Evolutionary conservation across 2,888 invertebrate species (phyloP).

Genomic region (Torymus texanus): DNA sequence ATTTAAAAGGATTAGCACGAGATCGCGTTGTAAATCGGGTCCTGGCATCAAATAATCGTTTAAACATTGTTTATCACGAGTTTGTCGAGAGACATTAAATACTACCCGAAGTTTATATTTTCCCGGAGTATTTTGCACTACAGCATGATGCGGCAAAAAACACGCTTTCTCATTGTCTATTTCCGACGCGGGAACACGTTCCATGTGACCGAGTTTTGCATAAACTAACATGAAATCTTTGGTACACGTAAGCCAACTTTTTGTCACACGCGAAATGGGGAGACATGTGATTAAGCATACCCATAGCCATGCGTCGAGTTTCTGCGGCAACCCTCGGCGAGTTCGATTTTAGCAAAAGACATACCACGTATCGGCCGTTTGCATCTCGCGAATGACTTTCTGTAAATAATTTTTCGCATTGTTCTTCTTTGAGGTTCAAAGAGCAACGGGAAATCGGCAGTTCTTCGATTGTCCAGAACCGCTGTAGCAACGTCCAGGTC

Average conservation of each 20-base stretch:
- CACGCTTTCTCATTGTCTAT: slow-evolving; percentile 11
- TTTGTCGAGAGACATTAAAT: slow-evolving; percentile 41
- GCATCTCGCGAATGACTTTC: slow-evolving; percentile 4
- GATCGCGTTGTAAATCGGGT: slow-evolving; percentile 38
- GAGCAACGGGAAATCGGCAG: background rate
- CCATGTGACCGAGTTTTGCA: slow-evolving; percentile 49
- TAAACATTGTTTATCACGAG: slow-evolving; percentile 2
- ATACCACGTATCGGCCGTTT: slow-evolving; percentile 28
- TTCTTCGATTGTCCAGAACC: slow-evolving; percentile 5
- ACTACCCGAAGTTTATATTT: slow-evolving; percentile 24
- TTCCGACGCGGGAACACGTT: background rate
- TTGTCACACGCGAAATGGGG: background rate
- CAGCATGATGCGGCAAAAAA: slow-evolving; percentile 47
- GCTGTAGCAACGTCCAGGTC: background rate
- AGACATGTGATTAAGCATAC: background rate
- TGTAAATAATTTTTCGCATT: slow-evolving; percentile 20
- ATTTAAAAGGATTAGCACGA: slow-evolving; percentile 38
- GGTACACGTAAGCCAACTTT: slow-evolving; percentile 2
- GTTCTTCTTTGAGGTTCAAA: slow-evolving; percentile 24
- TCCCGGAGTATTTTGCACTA: background rate
- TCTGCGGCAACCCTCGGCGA: slow-evolving; percentile 5
- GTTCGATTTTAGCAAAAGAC: slow-evolving; percentile 13
- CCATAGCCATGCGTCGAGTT: slow-evolving; percentile 25
- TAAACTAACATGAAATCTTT: slow-evolving; percentile 40
- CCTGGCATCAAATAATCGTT: slow-evolving; percentile 45